phyloP scores from a whole-genome alignment of 2,113 vertebrate genomes.

The Microcebus tavaratra region DNA sequence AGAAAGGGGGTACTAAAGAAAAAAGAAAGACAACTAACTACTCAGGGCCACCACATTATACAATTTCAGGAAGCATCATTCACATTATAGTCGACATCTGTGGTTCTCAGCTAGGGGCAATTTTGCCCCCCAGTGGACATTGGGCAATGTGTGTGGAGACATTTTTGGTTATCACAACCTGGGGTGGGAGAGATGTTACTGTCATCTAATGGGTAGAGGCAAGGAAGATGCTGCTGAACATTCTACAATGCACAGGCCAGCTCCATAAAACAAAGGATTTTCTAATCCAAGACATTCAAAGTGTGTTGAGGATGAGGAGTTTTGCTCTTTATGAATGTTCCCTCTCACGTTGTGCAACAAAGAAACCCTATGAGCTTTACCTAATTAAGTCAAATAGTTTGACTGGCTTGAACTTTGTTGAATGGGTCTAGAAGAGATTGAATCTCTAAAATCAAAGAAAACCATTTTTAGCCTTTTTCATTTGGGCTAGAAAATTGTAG shows the following conservation, averaged over 20 bases:
- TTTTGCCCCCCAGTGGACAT: background rate
- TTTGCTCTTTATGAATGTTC: conserved; percentile 12
- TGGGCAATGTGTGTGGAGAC: background rate
- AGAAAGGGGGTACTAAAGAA: background rate
- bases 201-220: background rate
- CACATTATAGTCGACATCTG: background rate
- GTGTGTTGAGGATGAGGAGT: background rate
- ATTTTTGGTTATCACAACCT: background rate
- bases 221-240: background rate
- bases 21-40: background rate
- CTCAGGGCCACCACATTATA: background rate
- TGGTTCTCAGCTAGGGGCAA: background rate
- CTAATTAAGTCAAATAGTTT: conserved; percentile 38
- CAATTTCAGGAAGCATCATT: background rate
- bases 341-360: background rate
- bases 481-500: conserved; percentile 6
- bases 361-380: background rate
- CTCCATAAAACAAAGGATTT: background rate
- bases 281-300: background rate
- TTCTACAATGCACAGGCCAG: background rate
- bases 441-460: conserved; percentile 5
- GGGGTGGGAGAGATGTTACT: background rate
- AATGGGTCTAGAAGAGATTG: conserved; percentile 33
- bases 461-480: background rate
- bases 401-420: background rate